These are phyloP conservation scores for Morpho deidamia DNA, from an alignment of 2,888 invertebrate genomes.

Conservation along the genomic window DNA sequence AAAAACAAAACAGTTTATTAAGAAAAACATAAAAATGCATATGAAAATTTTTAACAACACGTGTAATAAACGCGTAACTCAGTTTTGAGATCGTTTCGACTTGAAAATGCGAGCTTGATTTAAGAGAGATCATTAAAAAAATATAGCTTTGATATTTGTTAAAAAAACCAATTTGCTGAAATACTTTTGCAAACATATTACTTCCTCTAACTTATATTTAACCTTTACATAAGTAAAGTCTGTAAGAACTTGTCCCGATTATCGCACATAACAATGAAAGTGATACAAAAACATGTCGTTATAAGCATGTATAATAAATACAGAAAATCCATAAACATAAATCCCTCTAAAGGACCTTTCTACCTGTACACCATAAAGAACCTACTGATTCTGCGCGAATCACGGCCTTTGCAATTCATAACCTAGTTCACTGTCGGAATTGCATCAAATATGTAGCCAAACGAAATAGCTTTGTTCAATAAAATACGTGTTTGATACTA, in stretches of 20 bases:
- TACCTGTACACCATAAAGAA: conserved; percentile 33
- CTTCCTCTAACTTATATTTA: too few species aligned
- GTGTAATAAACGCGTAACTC: background rate
- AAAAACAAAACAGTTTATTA: too few species aligned
- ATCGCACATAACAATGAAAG: background rate
- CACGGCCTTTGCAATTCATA: conserved; percentile 55
- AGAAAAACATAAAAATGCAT: too few species aligned
- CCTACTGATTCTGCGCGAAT: conserved; percentile 60
- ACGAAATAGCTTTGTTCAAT: conserved; percentile 22
- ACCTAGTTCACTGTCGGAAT: conserved; percentile 48
- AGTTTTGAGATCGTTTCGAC: too few species aligned
- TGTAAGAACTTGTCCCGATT: too few species aligned
- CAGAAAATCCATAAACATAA: conserved; percentile 38
- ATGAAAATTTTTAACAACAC: background rate
- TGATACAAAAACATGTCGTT: background rate
- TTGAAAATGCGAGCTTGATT: too few species aligned
- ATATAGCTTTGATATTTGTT: too few species aligned
- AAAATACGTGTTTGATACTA: background rate
- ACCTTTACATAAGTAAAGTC: too few species aligned
- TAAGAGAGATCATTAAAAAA: too few species aligned
- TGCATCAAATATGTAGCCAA: conserved; percentile 39
- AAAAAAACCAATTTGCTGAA: too few species aligned
- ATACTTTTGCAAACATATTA: too few species aligned
- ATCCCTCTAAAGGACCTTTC: conserved; percentile 27
- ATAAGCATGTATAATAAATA: background rate